Conservation (phyloP, 2,113 vertebrate genomes). For the Sinocyclocheilus anophthalmus region DNA sequence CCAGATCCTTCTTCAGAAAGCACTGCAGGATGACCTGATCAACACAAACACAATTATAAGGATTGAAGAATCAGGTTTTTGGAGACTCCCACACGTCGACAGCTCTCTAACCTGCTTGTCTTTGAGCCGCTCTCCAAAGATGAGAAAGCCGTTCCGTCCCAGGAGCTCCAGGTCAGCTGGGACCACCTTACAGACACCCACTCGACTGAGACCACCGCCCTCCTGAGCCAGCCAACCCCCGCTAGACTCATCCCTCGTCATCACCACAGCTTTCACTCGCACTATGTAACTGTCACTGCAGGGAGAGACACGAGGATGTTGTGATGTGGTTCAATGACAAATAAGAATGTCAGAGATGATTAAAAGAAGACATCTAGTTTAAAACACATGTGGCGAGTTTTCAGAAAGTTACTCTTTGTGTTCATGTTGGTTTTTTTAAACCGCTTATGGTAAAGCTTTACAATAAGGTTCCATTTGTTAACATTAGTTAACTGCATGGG, state of each 20-base stretch:
- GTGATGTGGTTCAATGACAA: not conserved
- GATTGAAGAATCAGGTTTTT: not conserved
- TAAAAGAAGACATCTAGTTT: not conserved
- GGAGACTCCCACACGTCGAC: not conserved
- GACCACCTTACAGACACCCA: constrained; percentile 92
- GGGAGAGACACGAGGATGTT: constrained; percentile 8
- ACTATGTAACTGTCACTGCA: constrained; percentile 98
- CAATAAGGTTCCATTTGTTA: not conserved
- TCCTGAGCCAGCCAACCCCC: constrained; percentile 97
- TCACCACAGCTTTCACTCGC: constrained; percentile 98
- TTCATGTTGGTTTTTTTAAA: not conserved
- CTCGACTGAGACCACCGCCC: constrained; percentile 93
- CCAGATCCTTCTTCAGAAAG: constrained; percentile 93
- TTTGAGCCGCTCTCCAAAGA: constrained; percentile 92
- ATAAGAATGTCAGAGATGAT: not conserved
- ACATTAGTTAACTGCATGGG: no score
- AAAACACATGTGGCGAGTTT: not conserved
- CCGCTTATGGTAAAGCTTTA: not conserved
- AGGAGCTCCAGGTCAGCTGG: constrained; percentile 81
- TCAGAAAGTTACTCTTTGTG: not conserved
- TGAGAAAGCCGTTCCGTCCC: constrained; percentile 90
- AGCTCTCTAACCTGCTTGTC: constrained; percentile 86
- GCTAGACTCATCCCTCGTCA: constrained; percentile 97
- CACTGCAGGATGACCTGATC: constrained; percentile 92
- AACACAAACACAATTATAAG: not conserved